Conservation (phyloP, 2,888 invertebrate species). For the Agriopis leucophaearia region DNA sequence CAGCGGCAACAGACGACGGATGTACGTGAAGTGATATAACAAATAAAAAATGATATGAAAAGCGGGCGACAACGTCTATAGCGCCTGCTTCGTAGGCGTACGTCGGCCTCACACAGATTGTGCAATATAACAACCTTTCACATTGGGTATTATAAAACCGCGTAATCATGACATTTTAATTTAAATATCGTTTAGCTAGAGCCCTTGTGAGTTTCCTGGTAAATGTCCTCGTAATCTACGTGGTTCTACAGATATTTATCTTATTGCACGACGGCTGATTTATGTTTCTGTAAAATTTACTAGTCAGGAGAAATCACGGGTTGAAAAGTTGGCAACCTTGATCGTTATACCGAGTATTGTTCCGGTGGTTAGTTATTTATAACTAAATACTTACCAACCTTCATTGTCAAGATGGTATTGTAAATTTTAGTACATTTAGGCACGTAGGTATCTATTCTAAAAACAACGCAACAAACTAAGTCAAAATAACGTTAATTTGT, state of each 20-base stretch:
- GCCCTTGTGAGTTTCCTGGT: slow-evolving; percentile 11
- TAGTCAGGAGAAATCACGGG: slow-evolving; percentile 11
- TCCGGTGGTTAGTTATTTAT: background rate
- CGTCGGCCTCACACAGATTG: slow-evolving; percentile 29
- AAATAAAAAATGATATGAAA: slow-evolving; percentile 53
- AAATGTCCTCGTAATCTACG: slow-evolving; percentile 15
- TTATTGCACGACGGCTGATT: slow-evolving; percentile 11
- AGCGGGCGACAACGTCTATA: slow-evolving; percentile 49
- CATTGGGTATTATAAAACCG: slow-evolving; percentile 13
- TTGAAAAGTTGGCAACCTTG: background rate
- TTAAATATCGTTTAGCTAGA: slow-evolving; percentile 21
- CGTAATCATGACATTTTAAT: slow-evolving; percentile 27
- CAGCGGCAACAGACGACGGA: slow-evolving; percentile 57
- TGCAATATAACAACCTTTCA: slow-evolving; percentile 24
- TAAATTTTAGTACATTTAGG: no score
- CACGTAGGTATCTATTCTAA: no score
- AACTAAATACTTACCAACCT: background rate
- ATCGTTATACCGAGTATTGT: background rate
- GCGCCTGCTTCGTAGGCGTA: slow-evolving; percentile 43
- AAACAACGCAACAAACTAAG: no score
- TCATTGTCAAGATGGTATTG: no score
- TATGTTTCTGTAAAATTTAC: slow-evolving; percentile 11
- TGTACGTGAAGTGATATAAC: slow-evolving; percentile 56
- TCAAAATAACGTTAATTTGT: no score
- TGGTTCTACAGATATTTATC: slow-evolving; percentile 12